Evolutionary conservation across 2,797 vertebrate species (phyloP).

Genomic region (Setipinna tenuifilis): DNA sequence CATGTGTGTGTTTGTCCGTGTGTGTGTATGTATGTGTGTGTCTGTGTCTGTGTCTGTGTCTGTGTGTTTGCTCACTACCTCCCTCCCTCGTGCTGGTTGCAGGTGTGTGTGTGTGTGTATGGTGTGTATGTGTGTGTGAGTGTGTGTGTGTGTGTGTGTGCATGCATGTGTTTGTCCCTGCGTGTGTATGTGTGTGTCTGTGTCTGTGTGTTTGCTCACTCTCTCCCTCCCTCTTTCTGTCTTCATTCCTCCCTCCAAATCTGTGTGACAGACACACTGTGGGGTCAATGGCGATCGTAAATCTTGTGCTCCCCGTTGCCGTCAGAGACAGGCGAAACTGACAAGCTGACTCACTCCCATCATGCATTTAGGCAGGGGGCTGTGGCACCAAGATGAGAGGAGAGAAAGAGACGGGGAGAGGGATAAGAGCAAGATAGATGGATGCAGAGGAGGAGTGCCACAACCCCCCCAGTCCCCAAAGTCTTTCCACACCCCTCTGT

Average conservation of each 20-base stretch:
- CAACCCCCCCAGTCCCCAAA: not conserved
- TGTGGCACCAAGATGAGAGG: constrained; percentile 45
- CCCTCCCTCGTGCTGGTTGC: too few species aligned
- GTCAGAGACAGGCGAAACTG: constrained; percentile 34
- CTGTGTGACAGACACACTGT: constrained; percentile 20
- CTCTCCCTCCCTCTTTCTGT: not conserved
- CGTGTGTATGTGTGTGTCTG: too few species aligned
- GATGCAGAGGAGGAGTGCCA: not conserved
- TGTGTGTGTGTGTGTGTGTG: too few species aligned
- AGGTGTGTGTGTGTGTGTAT: too few species aligned
- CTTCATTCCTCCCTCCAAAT: not conserved
- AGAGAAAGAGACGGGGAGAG: constrained; percentile 38
- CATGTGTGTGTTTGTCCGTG: too few species aligned
- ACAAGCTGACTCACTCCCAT: constrained; percentile 47
- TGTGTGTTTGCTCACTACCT: too few species aligned
- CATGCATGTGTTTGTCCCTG: too few species aligned
- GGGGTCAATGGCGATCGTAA: constrained; percentile 34
- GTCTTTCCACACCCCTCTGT: not conserved
- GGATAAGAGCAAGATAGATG: constrained; percentile 31
- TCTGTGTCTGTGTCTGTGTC: too few species aligned
- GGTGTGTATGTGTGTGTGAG: too few species aligned
- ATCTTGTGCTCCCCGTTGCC: constrained; percentile 30
- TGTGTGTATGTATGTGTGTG: too few species aligned
- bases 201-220: not conserved
- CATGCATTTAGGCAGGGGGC: constrained; percentile 39